Evolutionary conservation across 2,888 invertebrate species (phyloP).

Genomic region (Calephelis perditalis): DNA sequence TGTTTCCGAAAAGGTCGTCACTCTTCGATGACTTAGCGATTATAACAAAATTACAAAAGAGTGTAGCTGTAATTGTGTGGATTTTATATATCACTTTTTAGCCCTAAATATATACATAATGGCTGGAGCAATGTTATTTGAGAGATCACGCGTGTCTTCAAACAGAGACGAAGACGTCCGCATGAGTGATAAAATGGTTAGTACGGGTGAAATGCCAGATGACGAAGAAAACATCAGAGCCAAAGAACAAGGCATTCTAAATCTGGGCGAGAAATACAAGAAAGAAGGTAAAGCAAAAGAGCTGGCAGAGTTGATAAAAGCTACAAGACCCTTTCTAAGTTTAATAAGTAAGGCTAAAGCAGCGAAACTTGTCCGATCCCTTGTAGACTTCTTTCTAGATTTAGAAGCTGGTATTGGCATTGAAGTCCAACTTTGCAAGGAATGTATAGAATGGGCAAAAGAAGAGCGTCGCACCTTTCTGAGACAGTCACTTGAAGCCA

Average conservation of each 20-base stretch:
- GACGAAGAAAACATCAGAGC: slow-evolving; percentile 94
- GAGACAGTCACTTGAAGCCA: slow-evolving; percentile 95
- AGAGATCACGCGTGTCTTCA: slow-evolving; percentile 87
- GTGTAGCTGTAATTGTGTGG: slow-evolving; percentile 58
- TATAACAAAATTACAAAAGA: slow-evolving; percentile 74
- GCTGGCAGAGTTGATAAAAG: slow-evolving; percentile 94
- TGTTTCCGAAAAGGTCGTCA: slow-evolving; percentile 71
- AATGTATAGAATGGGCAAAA: slow-evolving; percentile 99
- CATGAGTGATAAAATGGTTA: slow-evolving; percentile 86
- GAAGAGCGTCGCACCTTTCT: slow-evolving; percentile 98
- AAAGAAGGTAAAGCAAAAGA: slow-evolving; percentile 96
- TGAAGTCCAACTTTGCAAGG: slow-evolving; percentile 94
- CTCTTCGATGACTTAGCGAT: slow-evolving; percentile 71
- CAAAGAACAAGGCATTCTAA: slow-evolving; percentile 96
- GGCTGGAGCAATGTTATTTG: slow-evolving; percentile 95
- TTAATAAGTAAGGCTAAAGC: slow-evolving; percentile 99
- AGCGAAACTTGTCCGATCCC: slow-evolving; percentile 96
- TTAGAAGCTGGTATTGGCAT: slow-evolving; percentile 97
- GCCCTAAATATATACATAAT: slow-evolving; percentile 79
- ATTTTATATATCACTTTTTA: slow-evolving; percentile 60
- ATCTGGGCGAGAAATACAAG: slow-evolving; percentile 94
- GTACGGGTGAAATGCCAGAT: slow-evolving; percentile 86
- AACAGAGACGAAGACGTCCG: slow-evolving; percentile 87
- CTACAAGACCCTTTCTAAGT: slow-evolving; percentile 95
- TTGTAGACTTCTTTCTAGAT: slow-evolving; percentile 98